These are phyloP conservation scores for Prenolepis imparis DNA, from an alignment of 2,888 invertebrate genomes.

Conservation along the genomic window DNA sequence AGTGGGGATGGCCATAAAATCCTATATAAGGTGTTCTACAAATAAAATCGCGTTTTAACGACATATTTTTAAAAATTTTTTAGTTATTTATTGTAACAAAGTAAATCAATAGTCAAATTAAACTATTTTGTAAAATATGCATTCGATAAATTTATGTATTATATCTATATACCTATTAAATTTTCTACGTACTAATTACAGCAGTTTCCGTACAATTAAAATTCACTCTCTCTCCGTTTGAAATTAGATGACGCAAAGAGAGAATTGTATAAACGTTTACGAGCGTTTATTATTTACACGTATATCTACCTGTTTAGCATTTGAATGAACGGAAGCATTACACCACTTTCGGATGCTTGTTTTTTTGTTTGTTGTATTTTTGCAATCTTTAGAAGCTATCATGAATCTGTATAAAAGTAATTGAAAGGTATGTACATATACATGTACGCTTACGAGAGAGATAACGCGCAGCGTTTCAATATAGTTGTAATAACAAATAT, in stretches of 20 bases:
- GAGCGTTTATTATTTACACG: conserved; percentile 17
- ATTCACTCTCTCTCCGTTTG: not conserved
- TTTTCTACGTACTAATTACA: conserved; percentile 17
- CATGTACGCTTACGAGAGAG: not conserved
- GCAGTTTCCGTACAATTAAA: conserved; percentile 3
- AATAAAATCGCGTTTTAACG: not conserved
- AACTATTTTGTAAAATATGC: not conserved
- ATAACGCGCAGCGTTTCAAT: conserved; percentile 3
- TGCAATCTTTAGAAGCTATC: conserved; percentile 4
- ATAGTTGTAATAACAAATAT: not conserved
- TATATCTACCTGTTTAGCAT: conserved; percentile 2
- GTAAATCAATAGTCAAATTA: not conserved
- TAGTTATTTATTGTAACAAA: not conserved
- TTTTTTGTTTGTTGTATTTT: conserved; percentile 8
- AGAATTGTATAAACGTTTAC: not conserved
- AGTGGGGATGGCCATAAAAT: not conserved
- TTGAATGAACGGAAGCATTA: conserved; percentile 21
- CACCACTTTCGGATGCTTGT: not conserved
- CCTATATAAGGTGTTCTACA: not conserved
- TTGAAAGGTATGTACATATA: too few relatives aligned
- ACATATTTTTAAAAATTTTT: not conserved
- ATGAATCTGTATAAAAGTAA: not conserved
- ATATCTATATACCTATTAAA: not conserved
- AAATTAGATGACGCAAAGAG: not conserved
- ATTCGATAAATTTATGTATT: not conserved